Evolutionary conservation across 2,888 invertebrate genomes (phyloP).

Genomic region (Oscheius onirici): DNA sequence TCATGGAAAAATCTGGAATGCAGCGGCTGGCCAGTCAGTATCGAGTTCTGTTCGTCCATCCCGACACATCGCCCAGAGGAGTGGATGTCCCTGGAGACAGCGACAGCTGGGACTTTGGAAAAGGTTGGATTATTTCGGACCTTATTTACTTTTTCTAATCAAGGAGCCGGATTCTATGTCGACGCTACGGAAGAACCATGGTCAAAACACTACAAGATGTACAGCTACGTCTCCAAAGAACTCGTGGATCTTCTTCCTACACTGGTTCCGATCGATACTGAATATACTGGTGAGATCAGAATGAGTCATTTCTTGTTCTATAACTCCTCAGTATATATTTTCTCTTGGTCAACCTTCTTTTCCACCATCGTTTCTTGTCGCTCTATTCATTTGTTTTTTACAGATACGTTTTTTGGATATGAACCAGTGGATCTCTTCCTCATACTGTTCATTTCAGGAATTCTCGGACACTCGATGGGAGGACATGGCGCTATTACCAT

Average conservation of each 20-base stretch:
- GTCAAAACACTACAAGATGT: slow-evolving; percentile 93
- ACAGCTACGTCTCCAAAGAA: slow-evolving; percentile 82
- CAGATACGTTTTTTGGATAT: too few species aligned
- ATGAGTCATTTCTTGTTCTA: too few species aligned
- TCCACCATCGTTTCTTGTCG: too few species aligned
- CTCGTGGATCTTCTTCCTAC: slow-evolving; percentile 45
- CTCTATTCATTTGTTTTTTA: too few species aligned
- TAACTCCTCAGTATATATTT: too few species aligned
- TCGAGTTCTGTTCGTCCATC: slow-evolving; percentile 85
- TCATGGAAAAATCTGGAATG: slow-evolving; percentile 92
- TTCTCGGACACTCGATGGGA: slow-evolving; percentile 82
- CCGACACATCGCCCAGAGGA: slow-evolving; percentile 85
- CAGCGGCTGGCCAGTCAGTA: slow-evolving; percentile 82
- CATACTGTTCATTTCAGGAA: slow-evolving; percentile 62
- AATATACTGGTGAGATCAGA: slow-evolving; percentile 35
- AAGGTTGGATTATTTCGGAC: slow-evolving; percentile 74
- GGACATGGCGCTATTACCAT: slow-evolving; percentile 88
- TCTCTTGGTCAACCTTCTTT: too few species aligned
- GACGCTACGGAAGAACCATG: slow-evolving; percentile 91
- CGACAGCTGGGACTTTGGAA: slow-evolving; percentile 92
- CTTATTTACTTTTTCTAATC: background rate
- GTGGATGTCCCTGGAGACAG: slow-evolving; percentile 89
- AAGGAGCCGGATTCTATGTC: slow-evolving; percentile 88
- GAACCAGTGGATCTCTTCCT: too few species aligned
- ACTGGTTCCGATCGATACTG: slow-evolving; percentile 38